These are phyloP conservation scores for Eupithecia exiguata DNA, from an alignment of 2,888 invertebrate genomes.

Conservation along the genomic window DNA sequence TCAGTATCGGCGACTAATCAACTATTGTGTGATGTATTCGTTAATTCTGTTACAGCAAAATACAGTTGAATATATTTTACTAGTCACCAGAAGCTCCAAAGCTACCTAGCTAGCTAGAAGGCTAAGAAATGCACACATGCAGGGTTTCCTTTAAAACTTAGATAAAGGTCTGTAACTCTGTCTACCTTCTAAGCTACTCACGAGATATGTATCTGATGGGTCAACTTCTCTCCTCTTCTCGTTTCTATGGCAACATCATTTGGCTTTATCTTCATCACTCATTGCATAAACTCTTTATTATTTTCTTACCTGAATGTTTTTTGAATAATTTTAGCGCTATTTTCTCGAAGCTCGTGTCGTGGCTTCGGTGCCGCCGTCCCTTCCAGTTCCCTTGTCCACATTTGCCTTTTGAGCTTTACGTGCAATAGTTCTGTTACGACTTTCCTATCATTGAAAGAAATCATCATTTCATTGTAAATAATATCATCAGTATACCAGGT, in stretches of 20 bases:
- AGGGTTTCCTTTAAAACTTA: neutral
- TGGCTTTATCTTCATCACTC: neutral
- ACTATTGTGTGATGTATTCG: neutral
- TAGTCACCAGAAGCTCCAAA: neutral
- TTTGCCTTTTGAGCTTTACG: constrained; percentile 50
- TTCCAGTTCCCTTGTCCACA: constrained; percentile 63
- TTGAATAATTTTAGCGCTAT: constrained; percentile 62
- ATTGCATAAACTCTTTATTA: neutral
- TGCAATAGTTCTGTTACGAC: constrained; percentile 12
- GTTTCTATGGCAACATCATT: neutral
- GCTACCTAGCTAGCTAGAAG: neutral
- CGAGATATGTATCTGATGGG: neutral
- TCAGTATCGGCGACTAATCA: neutral
- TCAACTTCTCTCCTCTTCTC: neutral
- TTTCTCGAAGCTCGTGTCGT: constrained; percentile 53
- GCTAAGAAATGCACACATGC: neutral
- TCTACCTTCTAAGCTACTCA: neutral
- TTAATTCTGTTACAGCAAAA: neutral
- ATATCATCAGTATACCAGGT: neutral
- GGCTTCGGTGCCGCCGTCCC: constrained; percentile 57
- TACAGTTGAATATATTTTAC: neutral
- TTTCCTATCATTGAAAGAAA: neutral
- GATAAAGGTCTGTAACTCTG: neutral
- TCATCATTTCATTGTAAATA: neutral
- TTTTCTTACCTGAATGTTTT: constrained; percentile 57